Evolutionary conservation across 1,140 invertebrate genomes (phyloP).

Genomic region (Bombus ignitus): DNA sequence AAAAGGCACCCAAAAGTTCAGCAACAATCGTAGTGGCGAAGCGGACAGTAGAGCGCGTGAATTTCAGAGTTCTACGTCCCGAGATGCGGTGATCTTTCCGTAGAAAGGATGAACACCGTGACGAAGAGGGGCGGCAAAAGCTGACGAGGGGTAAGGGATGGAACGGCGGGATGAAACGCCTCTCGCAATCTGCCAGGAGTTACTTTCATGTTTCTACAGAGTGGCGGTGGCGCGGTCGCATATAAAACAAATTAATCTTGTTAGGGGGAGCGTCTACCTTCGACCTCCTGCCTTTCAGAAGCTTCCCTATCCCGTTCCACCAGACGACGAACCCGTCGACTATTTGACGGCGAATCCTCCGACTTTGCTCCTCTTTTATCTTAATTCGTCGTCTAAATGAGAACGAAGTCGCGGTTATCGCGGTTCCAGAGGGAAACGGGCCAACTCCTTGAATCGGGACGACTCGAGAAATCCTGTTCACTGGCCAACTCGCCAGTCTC

Average conservation of each 20-base stretch:
- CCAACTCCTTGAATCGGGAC: slow-evolving; percentile 58
- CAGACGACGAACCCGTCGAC: slow-evolving; percentile 24
- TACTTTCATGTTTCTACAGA: slow-evolving; percentile 74
- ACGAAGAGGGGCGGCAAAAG: slow-evolving; percentile 45
- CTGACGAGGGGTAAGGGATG: background rate
- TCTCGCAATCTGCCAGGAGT: slow-evolving; percentile 76
- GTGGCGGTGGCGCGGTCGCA: slow-evolving; percentile 73
- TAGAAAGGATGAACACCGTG: slow-evolving; percentile 51
- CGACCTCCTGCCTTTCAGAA: slow-evolving; percentile 69
- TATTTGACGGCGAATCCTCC: slow-evolving; percentile 61
- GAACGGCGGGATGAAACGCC: slow-evolving; percentile 66
- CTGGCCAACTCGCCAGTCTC: slow-evolving; percentile 46
- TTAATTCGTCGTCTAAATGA: slow-evolving; percentile 72
- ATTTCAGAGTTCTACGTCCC: slow-evolving; percentile 2
- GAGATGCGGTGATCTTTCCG: slow-evolving; percentile 11
- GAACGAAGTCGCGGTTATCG: slow-evolving; percentile 68
- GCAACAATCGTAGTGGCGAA: slow-evolving; percentile 6
- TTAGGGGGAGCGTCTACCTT: slow-evolving; percentile 74
- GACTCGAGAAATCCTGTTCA: slow-evolving; percentile 61
- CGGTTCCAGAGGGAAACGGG: slow-evolving; percentile 47
- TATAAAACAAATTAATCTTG: slow-evolving; percentile 81
- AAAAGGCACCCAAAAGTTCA: slow-evolving; percentile 1
- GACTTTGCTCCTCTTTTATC: slow-evolving; percentile 71
- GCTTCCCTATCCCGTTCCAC: slow-evolving; percentile 31
- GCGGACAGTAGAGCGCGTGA: slow-evolving; percentile 1